Conservation (phyloP, 35 echinoderm and acorn worm species). For the Ophiothrix spiculata region DNA sequence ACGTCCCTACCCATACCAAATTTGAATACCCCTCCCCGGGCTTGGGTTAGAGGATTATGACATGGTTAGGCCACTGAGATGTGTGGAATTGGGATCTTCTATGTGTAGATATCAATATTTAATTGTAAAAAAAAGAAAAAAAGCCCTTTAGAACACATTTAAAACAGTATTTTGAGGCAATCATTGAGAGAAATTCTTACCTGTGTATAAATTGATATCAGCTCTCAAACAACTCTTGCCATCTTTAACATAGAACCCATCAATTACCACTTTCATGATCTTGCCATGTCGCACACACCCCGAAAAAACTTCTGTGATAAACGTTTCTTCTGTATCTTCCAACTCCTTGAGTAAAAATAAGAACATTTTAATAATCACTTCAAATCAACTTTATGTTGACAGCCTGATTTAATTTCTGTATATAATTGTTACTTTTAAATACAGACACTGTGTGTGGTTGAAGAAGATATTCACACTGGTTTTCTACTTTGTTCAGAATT, state of each 20-base stretch:
- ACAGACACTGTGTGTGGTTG: neutral
- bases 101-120: no score
- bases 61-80: no score
- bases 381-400: neutral
- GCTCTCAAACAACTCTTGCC: conserved; percentile 79
- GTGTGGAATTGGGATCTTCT: no score
- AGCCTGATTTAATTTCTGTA: neutral
- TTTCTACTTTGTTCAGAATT: no score
- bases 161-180: neutral
- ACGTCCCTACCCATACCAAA: no score
- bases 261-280: conserved; percentile 83
- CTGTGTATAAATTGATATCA: conserved; percentile 94
- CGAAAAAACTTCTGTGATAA: conserved; percentile 93
- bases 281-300: conserved; percentile 80
- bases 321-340: conserved; percentile 54
- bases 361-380: neutral
- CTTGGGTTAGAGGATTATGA: no score
- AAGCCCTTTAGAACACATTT: neutral
- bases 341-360: conserved; percentile 34
- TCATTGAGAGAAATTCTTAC: conserved; percentile 16
- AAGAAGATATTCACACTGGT: no score
- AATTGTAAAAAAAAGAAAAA: conserved; percentile 39
- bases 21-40: no score
- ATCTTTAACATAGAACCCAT: conserved; percentile 74
- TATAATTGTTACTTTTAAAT: neutral